These are phyloP conservation scores for Danio jaintianensis DNA, from an alignment of 2,797 vertebrate genomes.

Conservation along the genomic window DNA sequence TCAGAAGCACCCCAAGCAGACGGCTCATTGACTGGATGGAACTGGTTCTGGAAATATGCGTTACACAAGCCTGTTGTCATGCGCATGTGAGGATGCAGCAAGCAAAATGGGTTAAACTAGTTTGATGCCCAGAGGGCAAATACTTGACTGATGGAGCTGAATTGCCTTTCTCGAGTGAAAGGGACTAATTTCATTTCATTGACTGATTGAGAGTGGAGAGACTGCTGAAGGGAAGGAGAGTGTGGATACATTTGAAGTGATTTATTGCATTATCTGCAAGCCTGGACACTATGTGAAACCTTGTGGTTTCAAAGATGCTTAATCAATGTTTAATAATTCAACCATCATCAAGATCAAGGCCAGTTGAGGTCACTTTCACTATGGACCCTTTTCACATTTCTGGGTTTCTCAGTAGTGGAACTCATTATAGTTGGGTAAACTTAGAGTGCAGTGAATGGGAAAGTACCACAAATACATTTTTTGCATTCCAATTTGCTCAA, in stretches of 20 bases:
- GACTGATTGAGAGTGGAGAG: background rate
- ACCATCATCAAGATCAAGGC: background rate
- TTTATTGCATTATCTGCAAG: background rate
- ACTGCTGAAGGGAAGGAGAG: background rate
- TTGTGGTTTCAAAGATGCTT: background rate
- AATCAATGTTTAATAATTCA: background rate
- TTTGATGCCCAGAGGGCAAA: background rate
- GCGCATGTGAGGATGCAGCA: conserved; percentile 34
- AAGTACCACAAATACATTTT: too few species aligned
- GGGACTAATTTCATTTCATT: background rate
- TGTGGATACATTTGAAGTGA: conserved; percentile 14
- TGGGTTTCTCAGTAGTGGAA: too few species aligned
- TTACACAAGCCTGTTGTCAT: conserved; percentile 70
- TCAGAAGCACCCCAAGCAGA: conserved; percentile 57
- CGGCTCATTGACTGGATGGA: conserved; percentile 69
- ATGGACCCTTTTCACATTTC: background rate
- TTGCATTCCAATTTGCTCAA: too few species aligned
- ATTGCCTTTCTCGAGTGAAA: background rate
- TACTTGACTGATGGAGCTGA: background rate
- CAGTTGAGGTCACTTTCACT: background rate
- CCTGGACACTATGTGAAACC: background rate
- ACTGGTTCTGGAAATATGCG: conserved; percentile 70
- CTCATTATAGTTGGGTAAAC: too few species aligned
- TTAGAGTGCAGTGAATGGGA: too few species aligned
- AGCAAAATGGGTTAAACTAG: conserved; percentile 30